These are phyloP conservation scores for Himalopsyche kuldschensis DNA, from an alignment of 2,888 invertebrate genomes.

Conservation along the genomic window DNA sequence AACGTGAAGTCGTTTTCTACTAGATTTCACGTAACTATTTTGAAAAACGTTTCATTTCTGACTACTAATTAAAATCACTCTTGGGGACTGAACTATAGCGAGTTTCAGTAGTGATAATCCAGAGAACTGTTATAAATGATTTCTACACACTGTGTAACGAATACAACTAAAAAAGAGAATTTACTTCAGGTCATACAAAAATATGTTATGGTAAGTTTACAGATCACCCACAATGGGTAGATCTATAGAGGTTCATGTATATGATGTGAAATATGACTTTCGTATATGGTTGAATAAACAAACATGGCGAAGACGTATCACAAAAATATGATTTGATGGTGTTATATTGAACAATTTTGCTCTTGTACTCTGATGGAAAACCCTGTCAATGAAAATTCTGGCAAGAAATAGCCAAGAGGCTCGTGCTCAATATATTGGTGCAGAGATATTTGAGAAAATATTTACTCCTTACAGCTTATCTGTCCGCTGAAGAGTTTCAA, in stretches of 20 bases:
- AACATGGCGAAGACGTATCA: neutral
- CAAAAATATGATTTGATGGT: neutral
- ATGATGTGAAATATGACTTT: neutral
- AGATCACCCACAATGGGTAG: neutral
- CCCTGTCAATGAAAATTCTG: neutral
- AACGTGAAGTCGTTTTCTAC: no score
- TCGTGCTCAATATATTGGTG: neutral
- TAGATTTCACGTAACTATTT: no score
- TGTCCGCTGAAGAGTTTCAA: neutral
- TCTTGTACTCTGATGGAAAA: neutral
- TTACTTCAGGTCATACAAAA: no score
- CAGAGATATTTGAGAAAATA: neutral
- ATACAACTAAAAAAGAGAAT: no score
- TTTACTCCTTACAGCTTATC: neutral
- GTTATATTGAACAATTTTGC: neutral
- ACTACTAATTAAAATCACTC: no score
- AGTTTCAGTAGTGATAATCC: no score
- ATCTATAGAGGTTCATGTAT: neutral
- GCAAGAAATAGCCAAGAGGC: neutral
- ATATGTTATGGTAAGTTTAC: neutral
- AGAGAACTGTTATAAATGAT: no score
- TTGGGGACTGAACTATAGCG: no score
- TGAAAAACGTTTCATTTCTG: no score
- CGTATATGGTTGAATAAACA: neutral
- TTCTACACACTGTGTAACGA: no score